A percentile compares a stretch with the other conserved stretches of the same genome.
These are phyloP conservation scores for Aurelia aurita complex sp. Pacific DNA, from an alignment of 30 jellyfish, hydroid and myxozoan genomes.

Conservation along the genomic window DNA sequence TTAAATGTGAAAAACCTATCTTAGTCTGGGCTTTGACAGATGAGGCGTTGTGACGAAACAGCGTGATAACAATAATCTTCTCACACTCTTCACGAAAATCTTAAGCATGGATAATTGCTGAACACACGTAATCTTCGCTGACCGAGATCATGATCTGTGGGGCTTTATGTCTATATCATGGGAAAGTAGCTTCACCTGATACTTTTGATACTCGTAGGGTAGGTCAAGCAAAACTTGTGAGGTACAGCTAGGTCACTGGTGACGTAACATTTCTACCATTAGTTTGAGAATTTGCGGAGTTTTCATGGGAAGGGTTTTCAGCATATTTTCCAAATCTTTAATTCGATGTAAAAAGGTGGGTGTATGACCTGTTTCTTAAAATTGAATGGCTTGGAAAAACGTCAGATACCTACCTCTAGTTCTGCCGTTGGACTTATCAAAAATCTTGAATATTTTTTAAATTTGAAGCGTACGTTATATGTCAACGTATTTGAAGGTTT, in stretches of 20 bases:
- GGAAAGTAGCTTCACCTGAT: conserved; percentile 2
- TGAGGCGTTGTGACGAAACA: neutral
- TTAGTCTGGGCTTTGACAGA: no score
- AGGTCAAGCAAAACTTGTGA: neutral
- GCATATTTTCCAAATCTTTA: no score
- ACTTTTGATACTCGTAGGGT: neutral
- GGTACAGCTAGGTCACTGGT: neutral
- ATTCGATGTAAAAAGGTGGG: no score
- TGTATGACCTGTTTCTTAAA: no score
- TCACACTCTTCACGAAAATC: neutral
- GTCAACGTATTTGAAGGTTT: no score
- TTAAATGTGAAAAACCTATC: no score
- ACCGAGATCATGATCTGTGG: conserved; percentile 8
- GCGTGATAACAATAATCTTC: conserved; percentile 1
- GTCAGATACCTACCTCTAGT: no score
- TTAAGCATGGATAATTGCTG: neutral
- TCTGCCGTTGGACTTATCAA: no score
- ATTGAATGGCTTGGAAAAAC: no score
- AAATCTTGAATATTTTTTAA: no score
- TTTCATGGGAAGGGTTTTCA: no score
- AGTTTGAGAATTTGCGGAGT: neutral
- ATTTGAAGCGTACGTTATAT: no score
- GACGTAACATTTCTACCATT: neutral
- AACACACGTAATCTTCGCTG: conserved; percentile 3
- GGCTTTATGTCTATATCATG: conserved; percentile 13